These are phyloP conservation scores for Lophotis ruficrista DNA, from an alignment of 2,113 vertebrate species.

Conservation along the genomic window DNA sequence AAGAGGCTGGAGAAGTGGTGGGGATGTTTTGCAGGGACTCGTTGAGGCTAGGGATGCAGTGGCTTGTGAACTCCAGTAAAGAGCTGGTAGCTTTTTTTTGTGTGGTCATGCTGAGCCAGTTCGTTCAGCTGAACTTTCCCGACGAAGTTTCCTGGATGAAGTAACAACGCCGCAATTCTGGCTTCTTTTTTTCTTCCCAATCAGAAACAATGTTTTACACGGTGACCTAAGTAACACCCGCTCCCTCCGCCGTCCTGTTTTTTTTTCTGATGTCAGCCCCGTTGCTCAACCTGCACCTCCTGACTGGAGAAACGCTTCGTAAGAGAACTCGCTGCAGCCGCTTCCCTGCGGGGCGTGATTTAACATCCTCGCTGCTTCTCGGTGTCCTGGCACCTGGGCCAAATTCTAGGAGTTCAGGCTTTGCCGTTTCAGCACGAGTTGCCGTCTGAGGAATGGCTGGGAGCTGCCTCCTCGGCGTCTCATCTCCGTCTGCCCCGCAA, in stretches of 20 bases:
- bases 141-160: not conserved
- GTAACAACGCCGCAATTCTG: constrained; percentile 39
- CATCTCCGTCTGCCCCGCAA: not conserved
- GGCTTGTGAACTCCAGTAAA: not conserved
- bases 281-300: constrained; percentile 45
- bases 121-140: not conserved
- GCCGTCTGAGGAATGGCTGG: not conserved
- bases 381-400: not conserved
- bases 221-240: not conserved
- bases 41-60: not conserved
- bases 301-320: constrained; percentile 6
- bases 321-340: not conserved
- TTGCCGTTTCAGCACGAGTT: not conserved
- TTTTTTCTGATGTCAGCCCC: constrained; percentile 40
- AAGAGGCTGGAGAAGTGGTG: not conserved
- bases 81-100: not conserved
- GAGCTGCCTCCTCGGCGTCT: not conserved
- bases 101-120: not conserved
- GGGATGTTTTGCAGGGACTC: not conserved
- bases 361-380: not conserved
- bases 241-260: not conserved
- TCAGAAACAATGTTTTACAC: not conserved
- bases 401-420: not conserved
- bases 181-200: not conserved
- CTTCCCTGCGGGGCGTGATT: not conserved